Evolutionary conservation across 2,888 invertebrate species (phyloP), one percentile per base, ranked within the genome.

Genomic region (Halictus ligatus): DNA sequence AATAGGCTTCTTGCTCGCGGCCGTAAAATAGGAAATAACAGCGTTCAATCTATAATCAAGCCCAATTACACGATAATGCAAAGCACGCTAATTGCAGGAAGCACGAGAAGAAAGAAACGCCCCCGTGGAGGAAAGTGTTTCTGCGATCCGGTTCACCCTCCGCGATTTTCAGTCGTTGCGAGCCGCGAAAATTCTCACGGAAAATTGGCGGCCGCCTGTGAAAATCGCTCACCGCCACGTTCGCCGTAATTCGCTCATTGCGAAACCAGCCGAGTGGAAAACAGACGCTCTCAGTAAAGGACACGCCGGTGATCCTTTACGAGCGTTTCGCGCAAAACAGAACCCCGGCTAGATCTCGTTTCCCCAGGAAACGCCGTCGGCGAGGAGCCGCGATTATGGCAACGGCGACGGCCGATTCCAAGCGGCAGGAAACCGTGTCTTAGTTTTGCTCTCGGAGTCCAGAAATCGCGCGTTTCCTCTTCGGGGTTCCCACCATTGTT

Each of bases 401-500:
- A 60, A 46, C 35, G 85, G 64, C 80, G 77, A 75, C 77, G 80
- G 84, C 79, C 79, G 73, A 85, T 78, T 71, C 40, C 29, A 54
- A 43, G 58, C 43, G 67, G 43, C 69, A 75, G 77, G 85, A 85
- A 85, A 80, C 67, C 35, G 54, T 29, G 54, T 78, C 64, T 72
- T 75, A 78, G 69, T 85, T 80, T 77, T 64, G n/a, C 48, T 43
- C 29, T 21, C 25, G 76, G 43, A 60, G 73, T 29, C 74, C 76
- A 85, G 85, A 80, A 85, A 80, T 80, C 85, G 18, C 58, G 74
- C 69, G 77, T 85, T 85, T 85, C 80, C 85, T 79, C 58, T 43
- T 40, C 43, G n/a, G 58, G 15, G 12, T 85, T 85, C 85, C 35
- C 85, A 85, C 80, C 40, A 80, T 85, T 85, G 85, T 85, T 79